A percentile compares a stretch with the other conserved stretches of the same genome.
Conservation (phyloP, 2,888 invertebrate species). For the Podabrus alpinus region DNA sequence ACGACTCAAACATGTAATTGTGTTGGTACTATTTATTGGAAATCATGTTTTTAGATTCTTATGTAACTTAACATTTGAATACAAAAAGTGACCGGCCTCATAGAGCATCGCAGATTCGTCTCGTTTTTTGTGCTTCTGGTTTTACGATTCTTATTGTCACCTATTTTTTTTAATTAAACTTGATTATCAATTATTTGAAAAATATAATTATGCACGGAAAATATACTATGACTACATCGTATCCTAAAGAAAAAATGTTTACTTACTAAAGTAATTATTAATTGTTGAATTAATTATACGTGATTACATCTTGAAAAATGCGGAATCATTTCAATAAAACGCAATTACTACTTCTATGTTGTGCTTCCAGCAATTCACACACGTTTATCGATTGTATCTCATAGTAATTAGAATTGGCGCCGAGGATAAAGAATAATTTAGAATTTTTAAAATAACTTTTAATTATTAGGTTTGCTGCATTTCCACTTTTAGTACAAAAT, state of each 20-base stretch:
- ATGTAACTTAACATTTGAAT: not conserved
- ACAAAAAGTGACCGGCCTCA: not conserved
- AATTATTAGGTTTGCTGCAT: not conserved
- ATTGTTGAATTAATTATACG: conserved; percentile 9
- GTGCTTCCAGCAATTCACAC: not conserved
- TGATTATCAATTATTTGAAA: not conserved
- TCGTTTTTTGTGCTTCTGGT: not conserved
- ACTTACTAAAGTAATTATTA: not conserved
- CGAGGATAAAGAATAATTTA: not conserved
- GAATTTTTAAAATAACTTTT: not conserved
- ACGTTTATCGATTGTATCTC: not conserved
- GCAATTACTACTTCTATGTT: conserved; percentile 14
- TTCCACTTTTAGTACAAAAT: not conserved
- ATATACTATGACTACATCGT: not conserved
- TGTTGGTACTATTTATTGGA: not conserved
- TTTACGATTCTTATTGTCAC: not conserved
- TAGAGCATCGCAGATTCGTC: not conserved
- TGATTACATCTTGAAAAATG: conserved; percentile 31
- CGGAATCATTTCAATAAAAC: conserved; percentile 23
- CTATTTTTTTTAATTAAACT: not conserved
- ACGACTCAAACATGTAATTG: not conserved
- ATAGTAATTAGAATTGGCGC: not conserved
- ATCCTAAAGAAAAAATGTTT: not conserved
- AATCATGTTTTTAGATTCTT: not conserved
- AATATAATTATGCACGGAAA: not conserved